phyloP scores from a whole-genome alignment of 2,797 vertebrate genomes.

The Smutsia gigantea region DNA sequence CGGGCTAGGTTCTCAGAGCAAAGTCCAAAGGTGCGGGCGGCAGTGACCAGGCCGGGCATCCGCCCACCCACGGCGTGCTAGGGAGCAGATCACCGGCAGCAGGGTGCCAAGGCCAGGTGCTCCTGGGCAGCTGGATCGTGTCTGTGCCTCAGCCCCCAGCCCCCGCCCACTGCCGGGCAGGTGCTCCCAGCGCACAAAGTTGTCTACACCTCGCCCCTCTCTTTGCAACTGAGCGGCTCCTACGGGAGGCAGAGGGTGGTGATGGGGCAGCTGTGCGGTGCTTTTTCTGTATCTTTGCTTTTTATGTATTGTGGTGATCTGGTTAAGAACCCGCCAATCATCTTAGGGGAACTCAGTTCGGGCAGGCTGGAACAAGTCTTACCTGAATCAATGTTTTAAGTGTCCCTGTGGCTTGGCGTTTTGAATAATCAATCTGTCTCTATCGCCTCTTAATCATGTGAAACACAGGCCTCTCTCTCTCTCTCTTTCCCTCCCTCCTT shows the following conservation, averaged over 20 bases:
- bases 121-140: rapidly evolving
- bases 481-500: conserved; percentile 68
- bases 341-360: conserved; percentile 90
- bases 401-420: conserved; percentile 92
- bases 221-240: conserved; percentile 72
- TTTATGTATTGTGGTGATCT: conserved; percentile 76
- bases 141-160: too few species aligned
- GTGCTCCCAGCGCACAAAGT: rapidly evolving
- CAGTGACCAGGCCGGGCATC: background rate
- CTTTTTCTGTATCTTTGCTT: conserved; percentile 77
- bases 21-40: background rate
- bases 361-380: conserved; percentile 91
- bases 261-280: conserved; percentile 46
- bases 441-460: conserved; percentile 90
- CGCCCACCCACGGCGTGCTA: rapidly evolving
- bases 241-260: conserved; percentile 64
- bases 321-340: conserved; percentile 86
- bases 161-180: rapidly evolving
- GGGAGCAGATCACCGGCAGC: rapidly evolving
- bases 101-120: background rate
- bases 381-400: conserved; percentile 93
- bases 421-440: conserved; percentile 95
- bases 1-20: background rate
- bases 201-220: background rate
- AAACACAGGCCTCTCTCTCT: conserved; percentile 84